phyloP scores from a whole-genome alignment of 2,888 invertebrate genomes.

The Chaetoderma sp. region DNA sequence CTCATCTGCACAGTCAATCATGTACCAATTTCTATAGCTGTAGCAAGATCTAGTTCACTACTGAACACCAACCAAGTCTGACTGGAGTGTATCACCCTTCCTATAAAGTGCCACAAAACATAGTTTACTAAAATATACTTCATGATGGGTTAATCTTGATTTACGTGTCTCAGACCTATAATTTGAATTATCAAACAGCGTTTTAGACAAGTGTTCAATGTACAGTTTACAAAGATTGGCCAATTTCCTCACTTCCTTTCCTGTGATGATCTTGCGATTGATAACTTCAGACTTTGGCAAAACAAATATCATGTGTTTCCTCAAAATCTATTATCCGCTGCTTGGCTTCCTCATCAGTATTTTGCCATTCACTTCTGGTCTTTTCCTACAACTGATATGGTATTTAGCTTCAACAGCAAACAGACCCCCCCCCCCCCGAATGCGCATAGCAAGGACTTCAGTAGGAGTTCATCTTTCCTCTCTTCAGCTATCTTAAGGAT shows the following conservation, averaged over 20 bases:
- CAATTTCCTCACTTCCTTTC: background rate
- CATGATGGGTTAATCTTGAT: background rate
- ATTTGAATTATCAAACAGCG: background rate
- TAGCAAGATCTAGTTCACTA: background rate
- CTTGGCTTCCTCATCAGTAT: background rate
- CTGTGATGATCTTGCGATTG: background rate
- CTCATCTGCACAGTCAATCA: background rate
- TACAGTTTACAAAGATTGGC: slow-evolving; percentile 10
- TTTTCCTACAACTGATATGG: background rate
- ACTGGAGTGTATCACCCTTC: too few relatives aligned
- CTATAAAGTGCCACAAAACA: background rate
- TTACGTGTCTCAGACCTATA: background rate
- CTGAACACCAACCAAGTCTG: background rate
- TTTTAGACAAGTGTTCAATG: background rate
- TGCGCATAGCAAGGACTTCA: too few relatives aligned
- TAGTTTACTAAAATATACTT: background rate
- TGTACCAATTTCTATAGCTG: background rate
- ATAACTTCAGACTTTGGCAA: background rate
- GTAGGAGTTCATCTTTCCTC: background rate
- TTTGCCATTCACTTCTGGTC: background rate
- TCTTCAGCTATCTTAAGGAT: background rate
- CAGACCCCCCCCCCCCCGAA: background rate
- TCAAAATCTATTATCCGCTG: background rate
- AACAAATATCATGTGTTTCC: background rate
- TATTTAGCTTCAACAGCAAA: background rate